Evolutionary conservation across 2,113 vertebrate species (phyloP), one percentile per base, ranked within the genome.

Genomic region (Romanogobio albipinnatus): DNA sequence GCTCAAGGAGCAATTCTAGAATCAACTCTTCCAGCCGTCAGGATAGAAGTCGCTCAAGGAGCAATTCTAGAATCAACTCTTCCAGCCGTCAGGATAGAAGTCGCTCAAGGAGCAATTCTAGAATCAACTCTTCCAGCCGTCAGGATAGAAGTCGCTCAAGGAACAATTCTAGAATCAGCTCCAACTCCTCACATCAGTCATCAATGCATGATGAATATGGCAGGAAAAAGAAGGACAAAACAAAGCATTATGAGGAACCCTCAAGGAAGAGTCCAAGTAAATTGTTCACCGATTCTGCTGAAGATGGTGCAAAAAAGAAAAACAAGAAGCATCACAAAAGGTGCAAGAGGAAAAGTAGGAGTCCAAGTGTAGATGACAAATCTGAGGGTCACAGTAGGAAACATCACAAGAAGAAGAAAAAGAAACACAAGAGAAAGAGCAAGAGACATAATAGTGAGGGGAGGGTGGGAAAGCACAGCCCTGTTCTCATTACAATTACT

Each of bases 221-320:
- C 17, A 97, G 96, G 5, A 98, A 99, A 89, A 95, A 96, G 66
- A 98, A 98, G 87, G 97, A 97, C 76, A 99, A 99, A 93, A 96
- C 96, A 8, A 95, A 94, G 11, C 97, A 99, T 90, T 89, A 98
- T 85, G 97, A 97, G 79, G 93, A 93, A 15, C 11, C 90, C 0
- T 90, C 88, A 0, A 86, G 87, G 58, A 87, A 89, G 1, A 80
- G 22, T 1, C 82, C 79, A 3, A 86, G 88, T 51, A 90, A 36
- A 68, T 71, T 61, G 0, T 4, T 66, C 4, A 19, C 26, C 0
- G 82, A 91, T 15, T 83, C 82, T 24, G 73, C 90, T 1, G 4
- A 45, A 14, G 82, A 85, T 0, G 88, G 82, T 29, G 78, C 90
- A 70, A 76, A 94, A 19, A 94, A 90, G 80, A 93, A 86, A 84